Evolutionary conservation across 1,140 invertebrate species (phyloP), one percentile per base, ranked within the genome.

Genomic region (Bursaphelenchus mucronatus): DNA sequence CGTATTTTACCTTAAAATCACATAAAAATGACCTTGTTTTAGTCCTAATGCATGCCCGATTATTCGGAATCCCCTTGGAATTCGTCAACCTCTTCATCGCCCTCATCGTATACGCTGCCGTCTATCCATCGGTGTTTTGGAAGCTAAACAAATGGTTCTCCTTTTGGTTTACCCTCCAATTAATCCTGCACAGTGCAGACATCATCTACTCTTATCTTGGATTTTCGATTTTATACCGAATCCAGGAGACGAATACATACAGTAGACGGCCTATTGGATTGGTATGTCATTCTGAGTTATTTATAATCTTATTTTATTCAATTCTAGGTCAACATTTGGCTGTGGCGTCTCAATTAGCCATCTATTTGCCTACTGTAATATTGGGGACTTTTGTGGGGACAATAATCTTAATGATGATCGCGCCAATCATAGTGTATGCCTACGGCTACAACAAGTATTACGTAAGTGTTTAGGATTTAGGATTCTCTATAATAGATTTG

Each of bases 51-150:
- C 75, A 80, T 52, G 68, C 76, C 43, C 64, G 78, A n/a, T 61
- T 80, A 15, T 80, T 80, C 57, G 78, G 78, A 43, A 80, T 80
- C 62, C 76, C 78, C 40, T 61, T 80, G 49, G 78, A 80, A 55
- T 80, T 80, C 47, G 70, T 73, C 10, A 80, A 80, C 51, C 51
- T 79, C 3, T 9, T 79, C 10, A n/a, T 78, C 8, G 77, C 76
- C 13, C 62, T 76, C n/a, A 69, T 76, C 39, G 76, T 76, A 13
- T 80, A 61, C 59, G 67, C 77, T 9, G 46, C 58, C 10, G 55
- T 57, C 5, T 80, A 80, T 46, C 66, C 78, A 13, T 46, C 79
- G n/a, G 76, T 81, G 8, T 80, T 80, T 58, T 81, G 79, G 78
- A 68, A 74, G 58, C 65, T 73, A n/a, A 71, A 56, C 64, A 78